Evolutionary conservation across 2,797 vertebrate genomes (phyloP).

Genomic region (Miichthys miiuy): DNA sequence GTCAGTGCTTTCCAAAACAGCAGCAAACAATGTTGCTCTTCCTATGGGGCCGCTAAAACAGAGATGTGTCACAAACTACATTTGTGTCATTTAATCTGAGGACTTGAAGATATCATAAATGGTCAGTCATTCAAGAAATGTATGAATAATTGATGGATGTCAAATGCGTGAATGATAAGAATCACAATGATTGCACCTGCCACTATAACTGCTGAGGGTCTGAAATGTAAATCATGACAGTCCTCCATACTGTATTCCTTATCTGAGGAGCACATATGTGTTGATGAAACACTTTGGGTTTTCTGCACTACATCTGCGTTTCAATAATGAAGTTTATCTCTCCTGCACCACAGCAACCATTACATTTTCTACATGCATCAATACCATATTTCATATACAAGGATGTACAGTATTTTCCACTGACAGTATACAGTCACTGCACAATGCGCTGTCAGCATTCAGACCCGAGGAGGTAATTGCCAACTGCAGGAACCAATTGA

Average conservation of each 20-base stretch:
- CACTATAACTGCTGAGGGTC: constrained; percentile 19
- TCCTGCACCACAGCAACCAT: constrained; percentile 14
- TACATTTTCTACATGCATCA: constrained; percentile 36
- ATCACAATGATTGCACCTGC: constrained; percentile 34
- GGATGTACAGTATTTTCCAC: constrained; percentile 35
- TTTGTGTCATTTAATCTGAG: not conserved
- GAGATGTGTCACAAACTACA: not conserved
- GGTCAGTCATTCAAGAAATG: constrained; percentile 7
- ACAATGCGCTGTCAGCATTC: constrained; percentile 65
- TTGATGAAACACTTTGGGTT: constrained; percentile 40
- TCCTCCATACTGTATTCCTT: constrained; percentile 38
- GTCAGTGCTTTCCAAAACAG: not conserved
- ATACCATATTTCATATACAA: constrained; percentile 44
- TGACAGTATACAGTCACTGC: constrained; percentile 14
- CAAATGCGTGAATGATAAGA: constrained; percentile 25
- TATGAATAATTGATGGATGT: not conserved
- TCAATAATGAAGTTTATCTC: constrained; percentile 50
- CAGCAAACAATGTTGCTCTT: not conserved
- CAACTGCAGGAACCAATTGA: constrained; percentile 43
- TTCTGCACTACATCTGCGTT: constrained; percentile 34
- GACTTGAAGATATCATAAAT: constrained; percentile 12
- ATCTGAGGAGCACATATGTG: constrained; percentile 47
- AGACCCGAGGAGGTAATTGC: constrained; percentile 60
- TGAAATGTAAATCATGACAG: constrained; percentile 37
- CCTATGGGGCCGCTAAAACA: not conserved